phyloP scores from a whole-genome alignment of 2,888 invertebrate genomes.

The Heteropelma amictum region DNA sequence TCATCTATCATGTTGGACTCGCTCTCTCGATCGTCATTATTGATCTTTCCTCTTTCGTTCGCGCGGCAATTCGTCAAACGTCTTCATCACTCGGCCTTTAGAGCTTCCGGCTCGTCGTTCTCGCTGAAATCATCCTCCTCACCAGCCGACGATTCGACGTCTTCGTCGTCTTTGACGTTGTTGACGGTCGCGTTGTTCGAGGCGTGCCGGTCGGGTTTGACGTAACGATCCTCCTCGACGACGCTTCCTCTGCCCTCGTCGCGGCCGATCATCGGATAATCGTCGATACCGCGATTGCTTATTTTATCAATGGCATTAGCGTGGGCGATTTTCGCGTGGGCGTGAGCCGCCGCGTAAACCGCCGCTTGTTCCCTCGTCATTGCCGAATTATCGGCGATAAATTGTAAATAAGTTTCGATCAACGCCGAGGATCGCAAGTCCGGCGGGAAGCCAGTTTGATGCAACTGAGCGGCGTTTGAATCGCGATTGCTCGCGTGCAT shows the following conservation, averaged over 20 bases:
- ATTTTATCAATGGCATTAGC: constrained; percentile 83
- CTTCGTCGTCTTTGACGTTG: constrained; percentile 68
- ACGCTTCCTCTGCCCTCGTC: constrained; percentile 72
- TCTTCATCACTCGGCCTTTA: constrained; percentile 72
- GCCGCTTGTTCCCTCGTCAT: constrained; percentile 83
- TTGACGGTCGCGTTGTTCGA: constrained; percentile 13
- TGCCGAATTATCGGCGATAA: constrained; percentile 90
- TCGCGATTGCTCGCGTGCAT: constrained; percentile 83
- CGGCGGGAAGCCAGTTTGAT: constrained; percentile 11
- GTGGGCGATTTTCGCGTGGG: constrained; percentile 86
- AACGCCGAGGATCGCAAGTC: constrained; percentile 81
- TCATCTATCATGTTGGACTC: neutral
- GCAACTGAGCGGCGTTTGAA: constrained; percentile 81
- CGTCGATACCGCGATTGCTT: constrained; percentile 67
- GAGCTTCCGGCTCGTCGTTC: constrained; percentile 72
- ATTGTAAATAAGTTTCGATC: constrained; percentile 92
- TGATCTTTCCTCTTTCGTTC: neutral
- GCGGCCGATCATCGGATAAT: constrained; percentile 73
- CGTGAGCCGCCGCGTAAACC: constrained; percentile 84
- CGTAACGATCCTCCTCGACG: constrained; percentile 71
- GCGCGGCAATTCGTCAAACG: too few relatives aligned
- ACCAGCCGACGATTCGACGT: constrained; percentile 70
- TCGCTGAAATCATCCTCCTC: constrained; percentile 76
- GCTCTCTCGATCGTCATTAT: neutral
- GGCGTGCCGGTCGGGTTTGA: constrained; percentile 63